phyloP scores from a whole-genome alignment of 2,113 vertebrate genomes.

The Sisor rabdophorus region DNA sequence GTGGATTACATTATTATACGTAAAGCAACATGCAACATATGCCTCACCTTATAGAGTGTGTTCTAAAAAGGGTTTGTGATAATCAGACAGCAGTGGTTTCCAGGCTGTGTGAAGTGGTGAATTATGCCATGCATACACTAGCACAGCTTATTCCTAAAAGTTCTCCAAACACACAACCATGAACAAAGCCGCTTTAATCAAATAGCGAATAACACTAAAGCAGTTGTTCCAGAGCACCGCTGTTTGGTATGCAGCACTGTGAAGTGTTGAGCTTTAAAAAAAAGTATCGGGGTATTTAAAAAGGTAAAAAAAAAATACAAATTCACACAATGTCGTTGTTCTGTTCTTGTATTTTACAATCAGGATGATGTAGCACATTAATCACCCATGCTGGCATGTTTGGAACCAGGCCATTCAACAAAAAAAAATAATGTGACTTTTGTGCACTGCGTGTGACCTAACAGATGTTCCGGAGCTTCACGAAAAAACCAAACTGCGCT shows the following conservation, averaged over 20 bases:
- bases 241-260: background rate
- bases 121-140: slow-evolving; percentile 32
- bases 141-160: background rate
- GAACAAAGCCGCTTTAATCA: background rate
- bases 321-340: background rate
- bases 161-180: background rate
- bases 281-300: background rate
- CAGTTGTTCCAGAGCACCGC: background rate
- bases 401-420: slow-evolving; percentile 13
- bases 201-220: slow-evolving; percentile 1
- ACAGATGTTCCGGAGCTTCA: slow-evolving; percentile 40
- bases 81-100: slow-evolving; percentile 19
- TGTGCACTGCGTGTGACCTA: slow-evolving; percentile 24
- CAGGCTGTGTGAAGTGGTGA: slow-evolving; percentile 14
- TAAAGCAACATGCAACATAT: no score
- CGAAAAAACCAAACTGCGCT: slow-evolving; percentile 39
- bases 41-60: no score
- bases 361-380: background rate
- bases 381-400: slow-evolving; percentile 13
- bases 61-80: slow-evolving; percentile 13
- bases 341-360: background rate
- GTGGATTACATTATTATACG: no score
- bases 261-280: background rate
- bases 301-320: background rate
- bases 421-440: slow-evolving; percentile 26